Conservation (phyloP, 2,113 vertebrate genomes). For the Antechinus stuartii region DNA sequence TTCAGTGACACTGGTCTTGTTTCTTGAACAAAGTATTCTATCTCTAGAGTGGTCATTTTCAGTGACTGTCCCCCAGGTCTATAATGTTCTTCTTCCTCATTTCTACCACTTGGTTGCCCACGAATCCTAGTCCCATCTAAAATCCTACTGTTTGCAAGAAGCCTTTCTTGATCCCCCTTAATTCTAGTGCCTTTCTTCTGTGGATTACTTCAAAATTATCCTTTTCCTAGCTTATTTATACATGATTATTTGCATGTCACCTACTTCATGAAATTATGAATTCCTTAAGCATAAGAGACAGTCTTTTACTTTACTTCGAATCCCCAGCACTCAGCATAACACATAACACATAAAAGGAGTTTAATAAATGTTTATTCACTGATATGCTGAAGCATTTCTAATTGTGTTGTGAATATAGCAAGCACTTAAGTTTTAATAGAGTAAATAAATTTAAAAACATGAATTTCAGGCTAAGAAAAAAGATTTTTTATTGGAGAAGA, state of each 20-base stretch:
- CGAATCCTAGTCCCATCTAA: background rate
- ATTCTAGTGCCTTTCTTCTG: background rate
- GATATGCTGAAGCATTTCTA: background rate
- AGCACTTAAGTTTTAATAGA: background rate
- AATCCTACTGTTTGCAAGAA: background rate
- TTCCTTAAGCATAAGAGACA: background rate
- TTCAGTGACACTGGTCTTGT: background rate
- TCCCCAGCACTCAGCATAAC: background rate
- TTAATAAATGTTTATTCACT: background rate
- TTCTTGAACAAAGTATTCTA: background rate
- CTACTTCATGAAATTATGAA: background rate
- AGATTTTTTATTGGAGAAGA: accelerated
- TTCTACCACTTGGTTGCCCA: background rate
- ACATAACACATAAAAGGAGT: background rate
- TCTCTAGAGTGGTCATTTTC: background rate
- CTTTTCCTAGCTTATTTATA: background rate
- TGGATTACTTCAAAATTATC: background rate
- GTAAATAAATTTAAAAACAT: background rate
- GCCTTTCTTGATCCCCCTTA: background rate
- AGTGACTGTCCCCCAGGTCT: background rate
- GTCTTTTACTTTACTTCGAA: background rate
- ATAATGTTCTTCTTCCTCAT: background rate
- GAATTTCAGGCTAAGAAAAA: background rate
- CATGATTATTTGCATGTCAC: background rate
- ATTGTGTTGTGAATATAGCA: background rate